Percentiles rank a stretch among this genome's conserved stretches.
phyloP scores from a whole-genome alignment of 2,113 vertebrate species.

The Cyanocitta stelleri region DNA sequence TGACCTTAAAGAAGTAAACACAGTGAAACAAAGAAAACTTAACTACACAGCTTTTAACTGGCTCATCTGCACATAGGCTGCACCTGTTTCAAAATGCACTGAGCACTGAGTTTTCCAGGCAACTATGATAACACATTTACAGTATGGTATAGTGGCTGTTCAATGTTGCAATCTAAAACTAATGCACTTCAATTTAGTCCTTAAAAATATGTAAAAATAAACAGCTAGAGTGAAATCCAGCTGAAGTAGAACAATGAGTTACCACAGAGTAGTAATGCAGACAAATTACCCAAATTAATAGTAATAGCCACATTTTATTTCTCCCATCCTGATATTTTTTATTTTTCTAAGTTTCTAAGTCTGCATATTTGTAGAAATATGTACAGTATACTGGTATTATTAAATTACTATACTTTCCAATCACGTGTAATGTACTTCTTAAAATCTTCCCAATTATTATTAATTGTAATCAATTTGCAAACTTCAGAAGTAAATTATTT shows the following conservation, averaged over 20 bases:
- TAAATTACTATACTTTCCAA: neutral
- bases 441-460: neutral
- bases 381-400: neutral
- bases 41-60: neutral
- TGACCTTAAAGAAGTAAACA: neutral
- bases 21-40: neutral
- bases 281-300: neutral
- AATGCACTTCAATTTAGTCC: neutral
- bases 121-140: neutral
- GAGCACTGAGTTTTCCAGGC: neutral
- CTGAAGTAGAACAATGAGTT: neutral
- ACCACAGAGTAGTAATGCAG: neutral
- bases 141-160: neutral
- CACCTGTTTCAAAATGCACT: neutral
- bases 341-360: neutral
- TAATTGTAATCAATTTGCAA: constrained; percentile 19
- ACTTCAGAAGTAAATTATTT: constrained; percentile 11
- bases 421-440: neutral
- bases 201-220: neutral
- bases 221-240: neutral
- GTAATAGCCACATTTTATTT: neutral
- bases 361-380: neutral
- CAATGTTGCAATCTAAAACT: neutral
- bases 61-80: neutral
- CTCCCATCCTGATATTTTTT: neutral